These are phyloP conservation scores for Biston betularia DNA, from an alignment of 2,888 invertebrate genomes.

Conservation along the genomic window DNA sequence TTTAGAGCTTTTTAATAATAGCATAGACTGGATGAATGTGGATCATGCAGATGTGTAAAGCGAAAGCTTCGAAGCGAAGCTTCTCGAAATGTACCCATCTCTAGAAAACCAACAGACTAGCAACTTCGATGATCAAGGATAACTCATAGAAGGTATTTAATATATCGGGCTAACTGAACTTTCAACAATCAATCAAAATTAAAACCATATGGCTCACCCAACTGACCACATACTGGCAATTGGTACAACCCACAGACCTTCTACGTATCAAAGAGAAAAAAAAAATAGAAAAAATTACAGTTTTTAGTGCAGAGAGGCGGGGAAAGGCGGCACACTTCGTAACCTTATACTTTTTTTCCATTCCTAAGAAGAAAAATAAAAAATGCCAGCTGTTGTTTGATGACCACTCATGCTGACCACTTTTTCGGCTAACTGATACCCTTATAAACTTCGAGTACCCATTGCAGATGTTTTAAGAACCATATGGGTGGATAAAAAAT, in stretches of 20 bases:
- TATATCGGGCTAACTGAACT: background rate
- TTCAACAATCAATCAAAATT: conserved; percentile 40
- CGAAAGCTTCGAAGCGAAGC: no score
- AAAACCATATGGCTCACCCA: conserved; percentile 55
- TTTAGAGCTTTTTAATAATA: no score
- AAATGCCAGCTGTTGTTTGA: conserved; percentile 73
- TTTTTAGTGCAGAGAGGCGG: conserved; percentile 71
- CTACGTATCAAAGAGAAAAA: conserved; percentile 50
- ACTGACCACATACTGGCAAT: conserved; percentile 58
- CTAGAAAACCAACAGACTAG: no score
- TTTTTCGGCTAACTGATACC: conserved; percentile 75
- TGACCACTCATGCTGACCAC: conserved; percentile 77
- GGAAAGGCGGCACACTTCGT: conserved; percentile 77
- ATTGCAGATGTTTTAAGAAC: background rate
- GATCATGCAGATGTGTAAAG: no score
- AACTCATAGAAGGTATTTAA: no score
- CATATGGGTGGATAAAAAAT: background rate
- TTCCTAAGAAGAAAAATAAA: background rate
- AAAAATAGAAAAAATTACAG: conserved; percentile 65
- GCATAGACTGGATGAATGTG: no score
- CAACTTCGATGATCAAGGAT: no score
- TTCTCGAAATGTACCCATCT: no score
- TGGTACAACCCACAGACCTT: conserved; percentile 46
- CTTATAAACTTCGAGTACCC: conserved; percentile 57
- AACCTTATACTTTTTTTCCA: conserved; percentile 63